Conservation (phyloP, 2,888 invertebrate species). For the Phlogophora meticulosa region DNA sequence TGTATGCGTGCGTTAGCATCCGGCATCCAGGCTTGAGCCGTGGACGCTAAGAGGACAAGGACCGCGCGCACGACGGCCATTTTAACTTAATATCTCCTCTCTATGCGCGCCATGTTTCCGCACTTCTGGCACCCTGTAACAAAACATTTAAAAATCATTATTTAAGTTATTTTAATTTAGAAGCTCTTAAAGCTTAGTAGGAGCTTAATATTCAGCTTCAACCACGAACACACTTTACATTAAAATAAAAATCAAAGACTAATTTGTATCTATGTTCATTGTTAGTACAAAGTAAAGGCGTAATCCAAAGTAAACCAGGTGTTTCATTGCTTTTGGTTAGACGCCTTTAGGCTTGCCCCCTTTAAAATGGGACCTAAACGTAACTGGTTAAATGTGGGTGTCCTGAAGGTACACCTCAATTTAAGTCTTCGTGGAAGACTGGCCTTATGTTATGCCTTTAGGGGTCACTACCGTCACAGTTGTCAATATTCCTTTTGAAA, state of each 20-base stretch:
- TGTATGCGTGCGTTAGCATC: conserved; percentile 93
- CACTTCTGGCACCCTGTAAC: conserved; percentile 79
- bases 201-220: not conserved
- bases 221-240: no score
- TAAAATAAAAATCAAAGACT: no score
- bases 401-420: no score
- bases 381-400: no score
- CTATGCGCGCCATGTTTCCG: conserved; percentile 84
- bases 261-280: no score
- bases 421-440: no score
- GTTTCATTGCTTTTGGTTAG: not conserved
- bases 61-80: conserved; percentile 91
- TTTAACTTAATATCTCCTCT: conserved; percentile 83
- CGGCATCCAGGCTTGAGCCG: conserved; percentile 93
- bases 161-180: not conserved
- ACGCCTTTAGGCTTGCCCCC: no score
- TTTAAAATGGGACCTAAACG: no score
- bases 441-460: no score
- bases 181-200: not conserved
- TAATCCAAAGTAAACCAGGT: not conserved
- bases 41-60: conserved; percentile 89
- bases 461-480: no score
- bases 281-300: not conserved
- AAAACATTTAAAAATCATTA: conserved; percentile 57
- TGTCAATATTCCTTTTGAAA: no score